Evolutionary conservation across 2,113 vertebrate genomes (phyloP), one percentile per base, ranked within the genome.

Genomic region (Catharus bicknelli): DNA sequence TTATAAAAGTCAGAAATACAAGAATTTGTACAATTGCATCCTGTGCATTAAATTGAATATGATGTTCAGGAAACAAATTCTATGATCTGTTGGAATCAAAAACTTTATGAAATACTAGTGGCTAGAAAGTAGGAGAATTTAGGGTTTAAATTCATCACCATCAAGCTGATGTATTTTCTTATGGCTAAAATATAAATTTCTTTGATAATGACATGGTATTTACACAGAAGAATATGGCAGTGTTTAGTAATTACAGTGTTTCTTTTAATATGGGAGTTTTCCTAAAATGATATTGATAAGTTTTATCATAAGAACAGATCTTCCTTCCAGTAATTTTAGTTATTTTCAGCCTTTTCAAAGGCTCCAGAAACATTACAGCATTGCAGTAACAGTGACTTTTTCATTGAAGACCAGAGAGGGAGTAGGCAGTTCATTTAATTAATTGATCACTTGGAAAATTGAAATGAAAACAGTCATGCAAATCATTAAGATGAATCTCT

Each of bases 51-150:
- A 45, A 13, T 72, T 29, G 27, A 74, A 62, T 63, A 30, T 12
- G 23, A 32, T 40, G 27, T 83, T 75, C 40, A 66, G 54, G 50
- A 75, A 84, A 63, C 27, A 48, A 61, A 11, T 63, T 77, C 4
- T 6, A 0, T 9, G 6, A 15, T 76, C 10, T 40, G 7, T 40
- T 79, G 36, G 14, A 91, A 72, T 54, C 23, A 85, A 78, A 90
- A 90, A 13, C 8, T 83, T 6, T 36, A 25, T 0, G 0, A 68
- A 30, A 40, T 72, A 25, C 5, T 43, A 23, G 9, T 75, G 47
- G 7, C 12, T 73, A 54, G 34, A 81, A 88, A 38, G 51, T 15
- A 53, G 40, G 34, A 64, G 29, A 74, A 30, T 62, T 74, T 3
- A 2, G 38, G 4, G 5, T 57, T 90, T 58, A 43, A 64, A 90